Conservation (phyloP, 2,113 vertebrate genomes). For the Hippocampus mohnikei region DNA sequence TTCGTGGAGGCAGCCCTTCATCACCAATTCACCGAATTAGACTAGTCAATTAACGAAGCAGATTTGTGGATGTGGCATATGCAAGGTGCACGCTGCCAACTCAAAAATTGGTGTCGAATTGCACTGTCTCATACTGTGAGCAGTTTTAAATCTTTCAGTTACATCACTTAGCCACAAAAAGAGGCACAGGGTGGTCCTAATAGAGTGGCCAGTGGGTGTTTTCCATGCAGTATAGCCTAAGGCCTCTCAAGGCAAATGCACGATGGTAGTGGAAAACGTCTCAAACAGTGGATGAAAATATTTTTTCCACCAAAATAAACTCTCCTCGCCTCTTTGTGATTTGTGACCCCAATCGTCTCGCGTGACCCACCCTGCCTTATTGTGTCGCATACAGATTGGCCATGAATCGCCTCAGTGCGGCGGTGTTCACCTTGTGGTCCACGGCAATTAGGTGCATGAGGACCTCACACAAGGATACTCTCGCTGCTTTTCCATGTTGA, state of each 20-base stretch:
- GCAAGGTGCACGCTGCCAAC: too few species aligned
- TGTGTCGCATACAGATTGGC: constrained; percentile 18
- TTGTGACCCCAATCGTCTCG: not conserved
- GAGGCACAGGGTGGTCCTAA: too few species aligned
- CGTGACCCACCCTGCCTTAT: constrained; percentile 6
- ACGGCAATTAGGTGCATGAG: constrained; percentile 36
- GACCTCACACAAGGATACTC: constrained; percentile 22
- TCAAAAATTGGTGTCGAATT: too few species aligned
- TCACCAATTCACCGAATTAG: too few species aligned
- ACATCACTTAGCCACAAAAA: too few species aligned
- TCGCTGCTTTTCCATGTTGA: constrained; percentile 11
- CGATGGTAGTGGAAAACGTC: not conserved
- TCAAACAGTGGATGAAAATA: not conserved
- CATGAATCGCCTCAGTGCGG: constrained; percentile 25
- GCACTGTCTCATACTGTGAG: too few species aligned
- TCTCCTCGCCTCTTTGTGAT: not conserved
- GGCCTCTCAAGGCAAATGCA: not conserved
- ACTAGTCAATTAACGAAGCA: too few species aligned
- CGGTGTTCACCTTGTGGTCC: constrained; percentile 12
- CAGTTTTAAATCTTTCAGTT: too few species aligned
- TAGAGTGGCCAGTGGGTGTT: too few species aligned
- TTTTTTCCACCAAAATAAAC: constrained; percentile 15
- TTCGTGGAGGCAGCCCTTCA: too few species aligned
- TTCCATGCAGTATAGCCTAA: not conserved
- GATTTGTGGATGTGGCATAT: too few species aligned